Base-by-base conservation (phyloP, 2,113 vertebrate species). In the Pollimyrus isidori region DNA sequence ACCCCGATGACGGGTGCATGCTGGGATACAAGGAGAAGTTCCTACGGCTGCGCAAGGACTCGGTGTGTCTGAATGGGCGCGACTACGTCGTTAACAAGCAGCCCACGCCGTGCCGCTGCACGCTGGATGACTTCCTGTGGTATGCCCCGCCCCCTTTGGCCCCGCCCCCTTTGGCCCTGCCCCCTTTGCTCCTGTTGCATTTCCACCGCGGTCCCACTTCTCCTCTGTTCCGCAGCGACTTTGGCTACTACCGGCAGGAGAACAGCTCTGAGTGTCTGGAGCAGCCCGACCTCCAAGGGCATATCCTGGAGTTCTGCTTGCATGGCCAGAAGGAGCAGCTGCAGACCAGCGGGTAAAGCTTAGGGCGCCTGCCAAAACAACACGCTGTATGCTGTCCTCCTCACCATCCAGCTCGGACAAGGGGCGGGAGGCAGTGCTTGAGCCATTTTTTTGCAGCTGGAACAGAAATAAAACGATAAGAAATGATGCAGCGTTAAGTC, bases 11-110 rank as follows among this genome's bases (percentile, higher is more conserved):
- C 11, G 98, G 97, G 91, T 99, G 98, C 90, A 96, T 98, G 45
- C 94, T 99, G 92, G 98, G 98, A 42, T 99, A 96, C 89, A 98
- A 97, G 90, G 98, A 99, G 87, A 95, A 94, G 11, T 98, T 96
- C 92, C 92, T 95, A 2, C 96, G 98, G 0, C 95, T 98, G 3
- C 97, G 95, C 90, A 98, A 99, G 91, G 96, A 96, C 2, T 97
- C 98, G 0, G 92, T 97, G 65, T 99, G 98, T 90, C 97, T 96
- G 91, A 99, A 99, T 0, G 98, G 98, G 15, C 96, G 97, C 7
- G 96, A 97, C 92, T 98, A 96, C 15, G 39, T 91, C 1, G 93
- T 97, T 53, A 95, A 92, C 89, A 97, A 96, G 89, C 95, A 97
- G 91, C 96, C 96, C 0, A 96, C 95, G 0, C 88, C 96, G 42